phyloP scores from a whole-genome alignment of 2,888 invertebrate species.

The Tenodera sinensis region DNA sequence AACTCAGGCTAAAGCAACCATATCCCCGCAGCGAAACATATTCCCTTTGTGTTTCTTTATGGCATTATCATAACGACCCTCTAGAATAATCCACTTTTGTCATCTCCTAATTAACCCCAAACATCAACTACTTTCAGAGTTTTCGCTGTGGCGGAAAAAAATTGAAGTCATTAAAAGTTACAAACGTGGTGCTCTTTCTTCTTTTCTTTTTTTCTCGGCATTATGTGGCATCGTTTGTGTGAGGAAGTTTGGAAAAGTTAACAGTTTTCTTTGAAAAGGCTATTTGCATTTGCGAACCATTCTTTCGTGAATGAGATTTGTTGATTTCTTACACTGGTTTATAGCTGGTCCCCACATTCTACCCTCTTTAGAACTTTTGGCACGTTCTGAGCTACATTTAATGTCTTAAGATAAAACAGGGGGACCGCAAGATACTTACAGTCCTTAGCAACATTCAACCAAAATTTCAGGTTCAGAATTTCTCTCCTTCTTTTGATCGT shows the following conservation, averaged over 20 bases:
- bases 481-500: background rate
- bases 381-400: background rate
- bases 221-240: background rate
- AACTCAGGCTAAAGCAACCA: no score
- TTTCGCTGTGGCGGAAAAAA: background rate
- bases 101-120: background rate
- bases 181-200: background rate
- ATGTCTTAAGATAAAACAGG: background rate
- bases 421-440: background rate
- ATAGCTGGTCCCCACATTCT: background rate
- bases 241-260: background rate
- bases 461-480: background rate
- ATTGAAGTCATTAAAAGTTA: background rate
- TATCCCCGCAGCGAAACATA: no score
- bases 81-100: background rate
- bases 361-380: background rate
- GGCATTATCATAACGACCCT: no score
- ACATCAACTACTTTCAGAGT: background rate
- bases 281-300: background rate
- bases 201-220: background rate
- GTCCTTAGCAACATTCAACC: background rate
- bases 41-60: no score
- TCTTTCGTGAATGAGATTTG: background rate
- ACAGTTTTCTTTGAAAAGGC: background rate
- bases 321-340: background rate